Evolutionary conservation across 1,140 invertebrate genomes (phyloP), one percentile per base, ranked within the genome.

Genomic region (Agraylea sexmaculata): DNA sequence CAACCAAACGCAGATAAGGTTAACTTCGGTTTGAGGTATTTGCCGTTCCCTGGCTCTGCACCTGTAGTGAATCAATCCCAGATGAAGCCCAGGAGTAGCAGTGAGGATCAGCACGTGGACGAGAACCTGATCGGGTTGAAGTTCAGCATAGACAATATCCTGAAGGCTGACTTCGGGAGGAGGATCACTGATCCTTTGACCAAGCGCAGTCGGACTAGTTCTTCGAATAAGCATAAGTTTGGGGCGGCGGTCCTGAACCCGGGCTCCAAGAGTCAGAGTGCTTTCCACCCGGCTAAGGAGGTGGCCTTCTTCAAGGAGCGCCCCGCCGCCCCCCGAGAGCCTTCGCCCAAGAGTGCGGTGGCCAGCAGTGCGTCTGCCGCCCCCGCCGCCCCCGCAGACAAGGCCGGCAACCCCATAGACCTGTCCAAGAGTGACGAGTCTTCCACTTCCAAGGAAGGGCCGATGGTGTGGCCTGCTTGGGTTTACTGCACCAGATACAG

Each of bases 401-500:
- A 60, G 25, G 57, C 30, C 1, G 50, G 57, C 8, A 63, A 36
- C 6, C 46, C 63, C 0, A 64, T 66, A 22, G 64, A 64, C 31
- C 31, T 64, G 17, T 62, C 60, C 2, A 64, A 64, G 45, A 51
- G 47, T 3, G 62, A 64, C 18, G 62, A 62, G 33, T 40, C 52
- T 49, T 49, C 16, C 27, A 18, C 18, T 66, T 71, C 16, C 68
- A 66, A 18, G 54, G 71, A 54, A 55, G 75, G 57, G 58, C 62
- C 16, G 52, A 60, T 47, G 20, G 54, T 81, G 43, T 85, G 88
- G 83, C 93, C 93, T 0, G 91, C 92, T 0, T 97, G 93, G 93
- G 88, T 97, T 3, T 97, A 92, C 61, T 97, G 92, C 65, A 97
- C 93, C 1, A 74, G 93, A 64, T 97, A 96, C 62, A 93, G 88